Percentiles rank a stretch among this genome's conserved stretches.
Conservation (phyloP, 2,888 invertebrate species). For the Cactoblastis cactorum region DNA sequence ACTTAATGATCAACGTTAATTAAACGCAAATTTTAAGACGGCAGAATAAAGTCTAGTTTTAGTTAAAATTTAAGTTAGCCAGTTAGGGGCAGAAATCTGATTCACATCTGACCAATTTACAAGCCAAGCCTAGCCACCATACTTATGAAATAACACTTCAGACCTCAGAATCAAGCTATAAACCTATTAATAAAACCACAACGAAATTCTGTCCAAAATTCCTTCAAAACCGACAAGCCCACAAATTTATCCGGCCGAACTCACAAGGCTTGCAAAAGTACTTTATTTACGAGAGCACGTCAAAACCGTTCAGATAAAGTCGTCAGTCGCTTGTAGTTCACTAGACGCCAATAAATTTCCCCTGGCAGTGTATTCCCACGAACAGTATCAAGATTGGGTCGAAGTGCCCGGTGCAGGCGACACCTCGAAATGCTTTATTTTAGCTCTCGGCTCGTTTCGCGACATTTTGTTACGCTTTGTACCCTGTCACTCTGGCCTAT, state of each 20-base stretch:
- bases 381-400: constrained; percentile 69
- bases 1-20: too few relatives aligned
- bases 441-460: constrained; percentile 61
- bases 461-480: constrained; percentile 71
- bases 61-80: too few relatives aligned
- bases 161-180: not conserved
- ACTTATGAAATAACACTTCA: too few relatives aligned
- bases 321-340: constrained; percentile 72
- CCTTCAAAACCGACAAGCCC: not conserved
- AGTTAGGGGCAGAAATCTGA: too few relatives aligned
- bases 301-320: constrained; percentile 59
- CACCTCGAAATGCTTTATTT: constrained; percentile 68
- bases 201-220: not conserved
- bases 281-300: constrained; percentile 50
- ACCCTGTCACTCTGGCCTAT: constrained; percentile 46
- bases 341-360: constrained; percentile 71
- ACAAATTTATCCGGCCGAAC: not conserved
- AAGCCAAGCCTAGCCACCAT: too few relatives aligned
- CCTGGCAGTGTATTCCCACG: constrained; percentile 66
- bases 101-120: too few relatives aligned
- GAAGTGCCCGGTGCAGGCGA: constrained; percentile 40
- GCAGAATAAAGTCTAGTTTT: too few relatives aligned
- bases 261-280: constrained; percentile 14
- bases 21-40: too few relatives aligned
- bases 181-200: not conserved